Percentiles rank a stretch among this genome's conserved stretches.
Conservation (phyloP, 2,888 invertebrate species). For the Plagiodera versicolora region DNA sequence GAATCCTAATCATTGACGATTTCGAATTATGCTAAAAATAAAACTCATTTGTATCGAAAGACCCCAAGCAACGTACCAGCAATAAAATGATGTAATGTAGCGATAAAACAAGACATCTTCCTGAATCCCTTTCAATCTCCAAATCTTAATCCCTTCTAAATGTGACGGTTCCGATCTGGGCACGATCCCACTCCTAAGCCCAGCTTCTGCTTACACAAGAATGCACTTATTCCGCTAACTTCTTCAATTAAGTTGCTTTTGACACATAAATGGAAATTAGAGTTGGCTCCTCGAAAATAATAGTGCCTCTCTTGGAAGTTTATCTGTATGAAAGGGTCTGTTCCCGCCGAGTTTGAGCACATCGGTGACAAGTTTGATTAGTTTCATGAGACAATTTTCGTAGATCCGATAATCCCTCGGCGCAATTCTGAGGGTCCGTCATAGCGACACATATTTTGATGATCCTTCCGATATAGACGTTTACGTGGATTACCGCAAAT, state of each 20-base stretch:
- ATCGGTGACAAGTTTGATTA: slow-evolving; percentile 35
- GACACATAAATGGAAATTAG: slow-evolving; percentile 53
- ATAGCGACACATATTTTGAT: not conserved
- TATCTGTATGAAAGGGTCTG: slow-evolving; percentile 36
- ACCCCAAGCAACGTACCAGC: not conserved
- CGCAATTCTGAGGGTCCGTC: not conserved
- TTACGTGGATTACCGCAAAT: too few relatives aligned
- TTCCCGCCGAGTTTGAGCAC: slow-evolving; percentile 28
- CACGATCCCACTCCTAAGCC: slow-evolving; percentile 39
- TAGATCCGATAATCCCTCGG: not conserved
- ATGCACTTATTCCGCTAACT: slow-evolving; percentile 55
- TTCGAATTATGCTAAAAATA: too few relatives aligned
- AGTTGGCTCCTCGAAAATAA: slow-evolving; percentile 46
- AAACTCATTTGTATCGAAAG: slow-evolving; percentile 1
- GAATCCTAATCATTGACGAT: too few relatives aligned
- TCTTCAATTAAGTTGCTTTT: slow-evolving; percentile 54
- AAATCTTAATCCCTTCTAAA: slow-evolving; percentile 39
- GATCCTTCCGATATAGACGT: not conserved
- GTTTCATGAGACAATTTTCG: slow-evolving; percentile 22
- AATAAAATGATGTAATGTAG: slow-evolving; percentile 5
- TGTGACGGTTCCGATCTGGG: slow-evolving; percentile 46
- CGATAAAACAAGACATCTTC: slow-evolving; percentile 11
- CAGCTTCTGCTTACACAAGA: slow-evolving; percentile 52
- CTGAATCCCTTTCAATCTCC: slow-evolving; percentile 24
- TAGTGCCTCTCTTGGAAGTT: slow-evolving; percentile 36